Evolutionary conservation across 2,113 vertebrate genomes (phyloP), one percentile per base, ranked within the genome.

Genomic region (Serilophus lunatus): DNA sequence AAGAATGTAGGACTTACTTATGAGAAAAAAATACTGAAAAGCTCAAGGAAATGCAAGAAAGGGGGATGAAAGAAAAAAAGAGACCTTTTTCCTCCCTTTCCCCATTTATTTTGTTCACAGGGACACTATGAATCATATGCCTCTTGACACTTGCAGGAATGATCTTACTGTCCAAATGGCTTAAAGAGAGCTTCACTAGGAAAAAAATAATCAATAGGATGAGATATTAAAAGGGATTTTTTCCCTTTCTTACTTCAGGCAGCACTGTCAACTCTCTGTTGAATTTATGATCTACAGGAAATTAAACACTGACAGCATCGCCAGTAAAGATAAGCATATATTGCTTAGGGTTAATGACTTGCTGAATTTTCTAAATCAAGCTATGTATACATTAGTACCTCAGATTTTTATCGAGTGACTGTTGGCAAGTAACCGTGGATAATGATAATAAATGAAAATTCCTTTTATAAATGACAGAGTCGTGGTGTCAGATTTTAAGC

Each of bases 231-330:
- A 92, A 69, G 47, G 59, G 83, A 90, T 51, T 86, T 77, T 86
- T 95, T 19, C 22, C 45, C 40, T n/a, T 88, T 33, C 79, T 92
- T 90, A 90, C 29, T 86, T 13, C 36, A 81, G 69, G 40, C 91
- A 95, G 31, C 70, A 54, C 88, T 93, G 92, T 92, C 91, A 92
- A 74, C 51, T 82, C 42, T 65, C 51, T 95, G 91, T 93, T 97
- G 93, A 95, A 95, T 96, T 94, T 96, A 93, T 95, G 82, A 86
- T 93, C 74, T 95, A 68, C 94, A 96, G 97, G 95, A 97, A 96
- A 97, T 97, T 96, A 97, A 97, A 95, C 56, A 68, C 76, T 88
- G 95, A 90, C 96, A 95, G 66, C 95, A 95, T 94, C 92, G 93
- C 79, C 50, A 84, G 56, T 59, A 80, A 90, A 96, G 89, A 96